Conservation (phyloP, 2,797 vertebrate species). For the Brachyrhaphis roseni region DNA sequence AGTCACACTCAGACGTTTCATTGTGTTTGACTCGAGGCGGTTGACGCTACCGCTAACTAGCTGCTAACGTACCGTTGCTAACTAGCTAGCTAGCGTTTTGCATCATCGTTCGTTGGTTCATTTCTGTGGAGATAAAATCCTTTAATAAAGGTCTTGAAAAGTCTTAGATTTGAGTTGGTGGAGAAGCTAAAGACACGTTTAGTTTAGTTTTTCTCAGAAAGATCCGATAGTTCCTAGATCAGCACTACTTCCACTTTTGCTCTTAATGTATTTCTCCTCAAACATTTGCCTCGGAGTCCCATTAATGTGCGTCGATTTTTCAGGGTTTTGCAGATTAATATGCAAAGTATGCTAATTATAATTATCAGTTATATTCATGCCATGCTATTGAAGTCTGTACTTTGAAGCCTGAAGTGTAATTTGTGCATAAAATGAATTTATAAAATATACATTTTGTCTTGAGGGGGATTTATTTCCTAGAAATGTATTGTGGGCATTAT, state of each 20-base stretch:
- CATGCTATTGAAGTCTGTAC: constrained; percentile 27
- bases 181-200: neutral
- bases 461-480: neutral
- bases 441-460: constrained; percentile 61
- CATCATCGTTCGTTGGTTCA: too few relatives aligned
- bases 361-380: constrained; percentile 46
- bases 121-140: too few relatives aligned
- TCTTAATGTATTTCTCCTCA: constrained; percentile 1
- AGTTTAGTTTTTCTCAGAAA: neutral
- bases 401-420: constrained; percentile 50
- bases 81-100: too few relatives aligned
- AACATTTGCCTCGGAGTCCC: constrained; percentile 18
- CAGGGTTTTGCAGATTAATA: constrained; percentile 48
- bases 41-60: too few relatives aligned
- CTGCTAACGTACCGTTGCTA: too few relatives aligned
- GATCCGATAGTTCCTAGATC: neutral
- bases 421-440: constrained; percentile 55
- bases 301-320: constrained; percentile 32
- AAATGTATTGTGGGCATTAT: constrained; percentile 43
- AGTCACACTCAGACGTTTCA: too few relatives aligned
- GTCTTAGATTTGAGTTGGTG: too few relatives aligned
- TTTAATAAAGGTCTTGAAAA: too few relatives aligned
- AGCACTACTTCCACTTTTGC: neutral
- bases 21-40: too few relatives aligned
- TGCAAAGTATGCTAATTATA: constrained; percentile 67